phyloP scores from a whole-genome alignment of 2,113 vertebrate genomes.

The Rhea americana region DNA sequence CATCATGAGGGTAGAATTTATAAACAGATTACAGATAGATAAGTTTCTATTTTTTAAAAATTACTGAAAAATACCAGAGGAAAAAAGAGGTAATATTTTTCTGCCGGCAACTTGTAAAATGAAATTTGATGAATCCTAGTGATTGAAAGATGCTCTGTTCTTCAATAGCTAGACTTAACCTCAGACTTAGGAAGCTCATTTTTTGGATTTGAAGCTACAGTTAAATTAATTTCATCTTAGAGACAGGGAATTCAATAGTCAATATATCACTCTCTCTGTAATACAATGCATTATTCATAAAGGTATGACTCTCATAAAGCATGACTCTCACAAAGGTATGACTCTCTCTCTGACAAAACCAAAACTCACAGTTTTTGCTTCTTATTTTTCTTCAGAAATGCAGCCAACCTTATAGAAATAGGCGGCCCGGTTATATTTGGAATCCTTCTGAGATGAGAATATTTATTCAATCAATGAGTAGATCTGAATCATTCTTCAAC shows the following conservation, averaged over 20 bases:
- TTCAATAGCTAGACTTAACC: neutral
- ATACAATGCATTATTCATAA: neutral
- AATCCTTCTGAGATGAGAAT: neutral
- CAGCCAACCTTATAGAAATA: neutral
- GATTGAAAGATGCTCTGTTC: neutral
- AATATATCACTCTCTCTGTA: neutral
- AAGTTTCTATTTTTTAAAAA: constrained; percentile 28
- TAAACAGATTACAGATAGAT: constrained; percentile 18
- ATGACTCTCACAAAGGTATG: too few species aligned
- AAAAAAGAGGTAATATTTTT: neutral
- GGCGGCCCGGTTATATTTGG: neutral
- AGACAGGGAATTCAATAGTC: neutral
- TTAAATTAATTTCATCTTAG: neutral
- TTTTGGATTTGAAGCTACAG: neutral
- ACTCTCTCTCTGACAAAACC: neutral
- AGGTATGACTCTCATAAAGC: neutral
- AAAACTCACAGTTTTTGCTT: neutral
- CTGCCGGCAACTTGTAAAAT: neutral
- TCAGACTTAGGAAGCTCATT: neutral
- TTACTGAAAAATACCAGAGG: neutral
- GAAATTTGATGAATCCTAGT: neutral
- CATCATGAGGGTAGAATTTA: constrained; percentile 1
- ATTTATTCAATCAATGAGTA: neutral
- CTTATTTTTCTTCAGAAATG: neutral
- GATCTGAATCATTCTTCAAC: neutral